phyloP scores from a whole-genome alignment of 2,113 vertebrate genomes.

The Dolichallabes microphthalmus region DNA sequence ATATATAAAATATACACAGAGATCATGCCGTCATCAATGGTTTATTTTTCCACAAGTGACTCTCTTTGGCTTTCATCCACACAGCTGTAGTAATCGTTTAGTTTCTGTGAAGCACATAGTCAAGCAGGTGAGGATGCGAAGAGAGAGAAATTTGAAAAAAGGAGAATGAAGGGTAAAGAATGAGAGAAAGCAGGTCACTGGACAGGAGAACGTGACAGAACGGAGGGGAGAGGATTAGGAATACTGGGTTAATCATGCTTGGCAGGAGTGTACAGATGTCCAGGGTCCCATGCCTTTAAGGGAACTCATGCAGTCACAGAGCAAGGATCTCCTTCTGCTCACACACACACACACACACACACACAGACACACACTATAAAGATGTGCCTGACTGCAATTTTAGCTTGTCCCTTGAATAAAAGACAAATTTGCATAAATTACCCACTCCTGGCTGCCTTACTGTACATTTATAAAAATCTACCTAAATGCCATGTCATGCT shows the following conservation, averaged over 20 bases:
- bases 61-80: background rate
- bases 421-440: background rate
- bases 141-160: background rate
- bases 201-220: background rate
- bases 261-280: conserved; percentile 49
- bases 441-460: background rate
- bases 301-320: conserved; percentile 27
- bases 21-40: background rate
- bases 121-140: background rate
- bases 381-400: background rate
- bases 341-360: background rate
- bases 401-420: conserved; percentile 5
- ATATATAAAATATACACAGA: background rate
- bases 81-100: background rate
- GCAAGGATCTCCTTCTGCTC: conserved; percentile 27
- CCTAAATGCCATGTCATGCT: background rate
- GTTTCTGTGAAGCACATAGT: background rate
- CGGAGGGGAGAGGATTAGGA: conserved; percentile 25
- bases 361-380: background rate
- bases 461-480: background rate
- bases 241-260: conserved; percentile 41
- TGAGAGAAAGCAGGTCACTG: conserved; percentile 8
- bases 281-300: conserved; percentile 36
- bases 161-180: background rate
- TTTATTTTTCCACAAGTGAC: background rate